Base-by-base conservation (phyloP, 2,888 invertebrate genomes). In the Catocala nupta region DNA sequence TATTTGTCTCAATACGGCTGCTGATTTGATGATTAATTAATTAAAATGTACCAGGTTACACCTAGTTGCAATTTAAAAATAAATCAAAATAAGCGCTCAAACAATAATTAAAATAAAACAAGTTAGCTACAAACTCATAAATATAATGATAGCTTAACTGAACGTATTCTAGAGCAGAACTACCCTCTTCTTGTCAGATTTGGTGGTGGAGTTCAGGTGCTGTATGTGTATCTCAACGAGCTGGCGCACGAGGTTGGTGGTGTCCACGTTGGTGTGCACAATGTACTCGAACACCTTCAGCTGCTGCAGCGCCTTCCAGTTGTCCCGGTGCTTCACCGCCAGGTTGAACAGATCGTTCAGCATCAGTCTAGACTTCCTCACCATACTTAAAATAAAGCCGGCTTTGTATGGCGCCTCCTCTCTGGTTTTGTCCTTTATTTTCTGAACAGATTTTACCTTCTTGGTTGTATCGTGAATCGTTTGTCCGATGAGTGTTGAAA, bases 261-360 rank as follows among this genome's bases (percentile, higher is more conserved):
- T 88, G 43, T 93, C 93, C 0, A 92, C 91, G 54, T 92, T 92
- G 0, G 92, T 90, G 49, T 92, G 92, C 0, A 90, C 86, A 4
- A 93, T 90, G 8, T 91, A 70, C 64, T 93, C 93, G 56, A 91
- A 92, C 10, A 92, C 85, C 63, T 91, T 92, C 64, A 93, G 63
- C 71, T 92, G 90, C 65, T 93, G 91, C 36, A 92, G 63, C 5
- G 90, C 88, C 63, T 86, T 88, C 90, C 91, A 93, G 55, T 90
- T 85, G 1, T 90, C 87, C 54, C 85, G 85, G 44, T 92, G 90
- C 58, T 87, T 91, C 8, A 92, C 82, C 0, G 92, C 92, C 0
- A 92, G 85, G 53, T 91, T 92, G 59, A 91, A 93, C 16, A 93
- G 69, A 68, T 93, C 93, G 44, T 87, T 90, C 53, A 92, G 53